A percentile compares a stretch with the other conserved stretches of the same genome.
Evolutionary conservation across 2,797 vertebrate species (phyloP).

Genomic region (Epinephelus coioides): DNA sequence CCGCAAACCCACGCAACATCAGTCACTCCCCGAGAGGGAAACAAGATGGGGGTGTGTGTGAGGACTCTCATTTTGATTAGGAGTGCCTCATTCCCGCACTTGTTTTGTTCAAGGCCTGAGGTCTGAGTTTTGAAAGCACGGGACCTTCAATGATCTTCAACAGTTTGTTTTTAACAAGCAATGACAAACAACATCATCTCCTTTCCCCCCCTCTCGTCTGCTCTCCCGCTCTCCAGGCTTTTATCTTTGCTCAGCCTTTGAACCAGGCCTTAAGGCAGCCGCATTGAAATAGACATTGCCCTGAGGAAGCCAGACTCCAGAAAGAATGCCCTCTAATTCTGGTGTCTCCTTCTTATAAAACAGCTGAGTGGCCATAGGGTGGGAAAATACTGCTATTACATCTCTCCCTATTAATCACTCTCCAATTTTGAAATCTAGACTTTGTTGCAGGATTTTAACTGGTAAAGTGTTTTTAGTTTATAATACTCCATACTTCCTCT

Average conservation of each 20-base stretch:
- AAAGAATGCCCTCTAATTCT: conserved; percentile 56
- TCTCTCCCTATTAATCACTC: conserved; percentile 39
- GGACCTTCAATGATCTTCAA: conserved; percentile 63
- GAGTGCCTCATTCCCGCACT: conserved; percentile 52
- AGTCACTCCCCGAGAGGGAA: conserved; percentile 55
- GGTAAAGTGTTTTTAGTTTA: not conserved
- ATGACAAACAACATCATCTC: conserved; percentile 72
- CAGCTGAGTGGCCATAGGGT: conserved; percentile 38
- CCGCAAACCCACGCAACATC: conserved; percentile 43
- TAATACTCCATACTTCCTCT: not conserved
- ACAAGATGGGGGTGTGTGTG: conserved; percentile 9
- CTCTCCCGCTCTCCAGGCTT: conserved; percentile 55
- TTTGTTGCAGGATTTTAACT: conserved; percentile 8
- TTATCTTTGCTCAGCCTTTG: conserved; percentile 77
- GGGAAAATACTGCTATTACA: conserved; percentile 23
- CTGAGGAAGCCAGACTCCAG: conserved; percentile 57
- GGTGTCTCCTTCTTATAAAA: conserved; percentile 44
- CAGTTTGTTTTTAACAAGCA: conserved; percentile 75
- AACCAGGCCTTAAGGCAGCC: conserved; percentile 68
- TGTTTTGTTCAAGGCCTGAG: conserved; percentile 63
- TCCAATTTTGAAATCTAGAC: conserved; percentile 25
- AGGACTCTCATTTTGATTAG: conserved; percentile 69
- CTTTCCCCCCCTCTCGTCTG: conserved; percentile 7
- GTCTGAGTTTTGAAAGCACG: conserved; percentile 55
- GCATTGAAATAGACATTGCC: conserved; percentile 59